A percentile compares a stretch with the other conserved stretches of the same genome.
These are phyloP conservation scores for Lypha dubia DNA, from an alignment of 2,888 invertebrate genomes.

Conservation along the genomic window DNA sequence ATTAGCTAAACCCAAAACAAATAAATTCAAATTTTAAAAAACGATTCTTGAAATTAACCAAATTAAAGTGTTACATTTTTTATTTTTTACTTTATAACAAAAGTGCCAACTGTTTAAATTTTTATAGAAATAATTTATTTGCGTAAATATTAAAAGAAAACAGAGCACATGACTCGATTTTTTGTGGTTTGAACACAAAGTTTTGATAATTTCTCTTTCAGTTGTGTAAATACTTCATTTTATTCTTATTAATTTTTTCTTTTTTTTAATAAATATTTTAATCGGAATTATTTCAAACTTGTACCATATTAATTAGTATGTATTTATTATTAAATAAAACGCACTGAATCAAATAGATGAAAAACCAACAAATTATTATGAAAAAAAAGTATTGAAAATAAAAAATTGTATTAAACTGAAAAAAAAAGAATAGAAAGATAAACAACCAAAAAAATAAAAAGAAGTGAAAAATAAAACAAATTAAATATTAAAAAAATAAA, in stretches of 20 bases:
- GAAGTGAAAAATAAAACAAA: slow-evolving; percentile 51
- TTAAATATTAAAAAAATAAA: slow-evolving; percentile 51
- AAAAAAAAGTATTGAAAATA: slow-evolving; percentile 65
- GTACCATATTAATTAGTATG: slow-evolving; percentile 77
- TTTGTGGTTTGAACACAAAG: no score
- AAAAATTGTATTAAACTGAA: slow-evolving; percentile 71
- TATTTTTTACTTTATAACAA: slow-evolving; percentile 7
- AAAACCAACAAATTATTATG: slow-evolving; percentile 71
- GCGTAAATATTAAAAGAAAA: no score
- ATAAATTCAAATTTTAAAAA: no score
- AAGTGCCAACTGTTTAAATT: slow-evolving; percentile 79
- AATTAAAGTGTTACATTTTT: no score
- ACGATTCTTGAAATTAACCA: no score
- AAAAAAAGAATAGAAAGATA: slow-evolving; percentile 32
- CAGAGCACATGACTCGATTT: not conserved
- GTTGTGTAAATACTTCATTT: slow-evolving; percentile 66
- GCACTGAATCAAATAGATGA: slow-evolving; percentile 83
- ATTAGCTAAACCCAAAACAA: no score
- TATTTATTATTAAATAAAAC: slow-evolving; percentile 77
- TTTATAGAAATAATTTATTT: no score
- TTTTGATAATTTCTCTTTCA: slow-evolving; percentile 32
- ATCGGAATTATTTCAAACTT: slow-evolving; percentile 73
- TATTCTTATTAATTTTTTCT: not conserved
- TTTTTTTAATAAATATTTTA: not conserved
- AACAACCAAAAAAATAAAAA: slow-evolving; percentile 19